Evolutionary conservation across 2,888 invertebrate genomes (phyloP).

Genomic region (Nymphalis c-album): DNA sequence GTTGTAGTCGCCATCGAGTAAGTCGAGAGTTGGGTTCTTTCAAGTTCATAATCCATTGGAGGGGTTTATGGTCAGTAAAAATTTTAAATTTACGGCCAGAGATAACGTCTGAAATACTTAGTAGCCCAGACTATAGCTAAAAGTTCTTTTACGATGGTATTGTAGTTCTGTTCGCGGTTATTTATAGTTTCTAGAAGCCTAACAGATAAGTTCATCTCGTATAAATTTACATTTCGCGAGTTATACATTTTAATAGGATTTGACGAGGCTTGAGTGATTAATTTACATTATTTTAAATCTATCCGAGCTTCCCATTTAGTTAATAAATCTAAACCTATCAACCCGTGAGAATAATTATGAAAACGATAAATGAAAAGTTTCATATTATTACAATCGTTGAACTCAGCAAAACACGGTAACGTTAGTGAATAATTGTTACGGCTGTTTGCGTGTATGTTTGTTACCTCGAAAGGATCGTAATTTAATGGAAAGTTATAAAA

Average conservation of each 20-base stretch:
- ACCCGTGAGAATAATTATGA: slow-evolving; percentile 45
- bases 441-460: background rate
- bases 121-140: background rate
- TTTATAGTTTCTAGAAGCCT: background rate
- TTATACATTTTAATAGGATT: slow-evolving; percentile 37
- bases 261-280: slow-evolving; percentile 30
- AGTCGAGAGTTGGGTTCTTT: too few relatives aligned
- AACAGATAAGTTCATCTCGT: slow-evolving; percentile 31
- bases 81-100: slow-evolving; percentile 2
- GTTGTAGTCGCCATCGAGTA: too few relatives aligned
- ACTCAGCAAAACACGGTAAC: too few relatives aligned
- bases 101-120: background rate
- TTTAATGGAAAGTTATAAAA: background rate
- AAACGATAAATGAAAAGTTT: slow-evolving; percentile 24
- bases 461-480: slow-evolving; percentile 12
- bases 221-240: slow-evolving; percentile 40
- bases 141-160: background rate
- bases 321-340: slow-evolving; percentile 43
- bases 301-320: slow-evolving; percentile 36
- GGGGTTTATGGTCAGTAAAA: background rate
- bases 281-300: slow-evolving; percentile 36
- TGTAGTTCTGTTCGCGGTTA: background rate
- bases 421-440: too few relatives aligned
- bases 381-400: too few relatives aligned
- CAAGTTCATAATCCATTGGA: background rate